Base-by-base conservation (phyloP, 2,113 vertebrate genomes). In the Lates calcarifer region DNA sequence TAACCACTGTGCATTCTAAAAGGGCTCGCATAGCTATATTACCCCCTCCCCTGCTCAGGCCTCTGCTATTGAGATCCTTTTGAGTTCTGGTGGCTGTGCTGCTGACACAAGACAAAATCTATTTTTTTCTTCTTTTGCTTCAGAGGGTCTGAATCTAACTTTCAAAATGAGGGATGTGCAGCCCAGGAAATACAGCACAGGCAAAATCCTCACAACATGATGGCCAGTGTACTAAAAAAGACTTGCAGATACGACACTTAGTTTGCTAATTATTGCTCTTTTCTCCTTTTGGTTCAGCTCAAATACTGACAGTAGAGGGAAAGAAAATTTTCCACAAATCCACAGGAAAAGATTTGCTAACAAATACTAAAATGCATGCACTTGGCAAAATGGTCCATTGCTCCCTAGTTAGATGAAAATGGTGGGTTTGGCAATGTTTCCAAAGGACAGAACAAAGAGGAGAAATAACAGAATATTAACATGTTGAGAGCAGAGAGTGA, bases 1-100 rank as follows among this genome's bases (percentile, higher is more conserved):
- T 83, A 80, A 82, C 64, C 41, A 18, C 53, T 28, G 74, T 68
- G 49, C 72, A 73, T 87, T 88, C 78, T 58, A 66, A 86, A 85
- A 77, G 58, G 55, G 49, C 62, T 85, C 74, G 62, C 66, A 53
- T 12, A 10, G 28, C 43, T 7, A 5, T 49, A 56, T 35, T 56
- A 20, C 37, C n/a, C 29, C 22, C 39, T 63, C 47, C 17, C 8
- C 20, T 47, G 67, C 53, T 17, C 17, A 7, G 28, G 68, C 43
- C 37, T 37, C 22, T 3, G 8, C 79, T 29, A 41, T 5, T 3
- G 63, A 83, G 49, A 77, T 37, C 4, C 20, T 72, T 68, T 62
- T 66, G 45, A 74, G 67, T 86, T 82, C 69, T 75, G 64, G 65
- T 65, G 77, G 57, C 33, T 53, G 56, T 61, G 74, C 24, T 77